Base-by-base conservation (phyloP, 1,140 invertebrate species). In the Olivierus martensii region DNA sequence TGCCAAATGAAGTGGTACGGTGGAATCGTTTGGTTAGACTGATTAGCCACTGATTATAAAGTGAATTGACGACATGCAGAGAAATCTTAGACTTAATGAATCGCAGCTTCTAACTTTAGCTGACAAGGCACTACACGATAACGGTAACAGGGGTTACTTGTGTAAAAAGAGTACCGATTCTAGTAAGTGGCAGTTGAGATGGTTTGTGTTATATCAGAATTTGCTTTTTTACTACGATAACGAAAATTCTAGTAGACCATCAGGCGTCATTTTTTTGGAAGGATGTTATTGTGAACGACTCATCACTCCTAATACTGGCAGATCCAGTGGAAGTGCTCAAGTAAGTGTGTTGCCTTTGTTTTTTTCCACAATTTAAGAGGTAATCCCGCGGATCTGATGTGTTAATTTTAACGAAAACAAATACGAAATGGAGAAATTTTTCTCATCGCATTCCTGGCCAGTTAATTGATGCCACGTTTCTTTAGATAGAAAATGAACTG, bases 171-270 rank as follows among this genome's bases (percentile, higher is more conserved):
- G 83, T 43, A 78, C 84, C 1, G 87, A 91, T 66, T 83, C 77
- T 54, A 79, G 77, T 50, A 90, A 89, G 69, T 94, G 89, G 89
- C 87, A 91, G 67, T 71, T 84, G 39, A 71, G 87, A 35, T 93
- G 84, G 80, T 93, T 93, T 67, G 77, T 88, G 19, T 76, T 94
- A 3, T 93, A 92, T 67, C 89, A 93, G 78, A 94, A 93, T 71
- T 66, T 92, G 52, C 70, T 93, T 52, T 92, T 92, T 69, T 92
- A 92, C 69, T 93, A 87, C 66, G 90, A 94, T 61, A 81, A 77
- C 47, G 87, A 92, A 56, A 58, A 59, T n/a, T 59, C 65, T 6
- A 73, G 73, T 54, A 73, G 83, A 39, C 88, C 87, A 0, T 84
- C 83, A 1, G 89, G 88, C 0, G 79, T 92, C 3, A 74, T 91